Evolutionary conservation across 53 echinoderm and acorn worm species (phyloP).

Genomic region (Mesocentrotus franciscanus): DNA sequence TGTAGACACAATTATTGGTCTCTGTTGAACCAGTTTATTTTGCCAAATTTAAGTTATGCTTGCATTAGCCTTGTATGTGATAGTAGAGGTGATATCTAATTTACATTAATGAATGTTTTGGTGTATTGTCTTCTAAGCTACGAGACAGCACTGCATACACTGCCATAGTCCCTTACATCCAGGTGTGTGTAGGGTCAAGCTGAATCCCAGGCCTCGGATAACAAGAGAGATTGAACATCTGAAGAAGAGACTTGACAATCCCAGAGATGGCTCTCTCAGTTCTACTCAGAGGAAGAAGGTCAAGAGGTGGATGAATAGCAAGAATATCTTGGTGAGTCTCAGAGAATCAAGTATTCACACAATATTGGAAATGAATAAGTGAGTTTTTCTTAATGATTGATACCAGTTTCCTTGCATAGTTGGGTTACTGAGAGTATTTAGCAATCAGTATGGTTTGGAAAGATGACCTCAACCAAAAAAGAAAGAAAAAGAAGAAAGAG

Average conservation of each 20-base stretch:
- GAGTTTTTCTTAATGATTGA: too few relatives aligned
- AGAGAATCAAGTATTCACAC: not conserved
- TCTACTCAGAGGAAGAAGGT: conserved; percentile 59
- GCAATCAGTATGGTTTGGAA: too few relatives aligned
- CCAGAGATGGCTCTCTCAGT: conserved; percentile 33
- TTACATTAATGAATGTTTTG: not conserved
- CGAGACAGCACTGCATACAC: conserved; percentile 36
- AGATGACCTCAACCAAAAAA: too few relatives aligned
- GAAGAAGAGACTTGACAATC: not conserved
- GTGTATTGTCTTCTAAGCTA: not conserved
- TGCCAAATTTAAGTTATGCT: too few relatives aligned
- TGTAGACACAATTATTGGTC: too few relatives aligned
- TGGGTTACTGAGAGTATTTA: too few relatives aligned
- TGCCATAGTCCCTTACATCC: conserved; percentile 48
- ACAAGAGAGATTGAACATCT: conserved; percentile 47
- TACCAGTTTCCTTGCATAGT: too few relatives aligned
- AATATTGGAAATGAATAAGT: too few relatives aligned
- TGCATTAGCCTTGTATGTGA: not conserved
- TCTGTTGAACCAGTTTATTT: too few relatives aligned
- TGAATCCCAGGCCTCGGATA: conserved; percentile 10
- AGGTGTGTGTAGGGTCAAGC: conserved; percentile 31
- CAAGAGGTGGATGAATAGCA: conserved; percentile 69
- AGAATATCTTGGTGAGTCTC: conserved; percentile 64
- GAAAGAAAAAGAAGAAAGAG: too few relatives aligned
- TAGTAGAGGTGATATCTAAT: too few relatives aligned